Conservation (phyloP, 2,888 invertebrate genomes). For the Cryptocephalus primarius region DNA sequence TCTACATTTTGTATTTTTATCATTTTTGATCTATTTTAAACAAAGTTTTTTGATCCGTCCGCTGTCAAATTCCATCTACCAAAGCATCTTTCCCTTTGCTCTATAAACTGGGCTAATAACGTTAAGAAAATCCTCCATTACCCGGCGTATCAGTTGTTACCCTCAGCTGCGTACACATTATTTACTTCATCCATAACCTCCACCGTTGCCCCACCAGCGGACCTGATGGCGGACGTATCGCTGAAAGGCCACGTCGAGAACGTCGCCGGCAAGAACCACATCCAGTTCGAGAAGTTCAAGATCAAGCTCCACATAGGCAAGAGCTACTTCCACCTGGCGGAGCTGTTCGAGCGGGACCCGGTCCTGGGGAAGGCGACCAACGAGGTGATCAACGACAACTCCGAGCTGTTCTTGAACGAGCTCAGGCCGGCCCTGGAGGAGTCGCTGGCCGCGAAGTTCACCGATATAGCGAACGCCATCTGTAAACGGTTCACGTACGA, state of each 20-base stretch:
- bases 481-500: slow-evolving; percentile 57
- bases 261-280: slow-evolving; percentile 46
- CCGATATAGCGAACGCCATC: slow-evolving; percentile 59
- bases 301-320: slow-evolving; percentile 49
- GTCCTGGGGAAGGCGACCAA: slow-evolving; percentile 53
- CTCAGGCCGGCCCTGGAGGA: slow-evolving; percentile 54
- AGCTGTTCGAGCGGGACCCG: slow-evolving; percentile 51
- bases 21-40: no score
- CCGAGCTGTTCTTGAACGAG: slow-evolving; percentile 54
- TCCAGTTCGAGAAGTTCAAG: slow-evolving; percentile 53
- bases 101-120: no score
- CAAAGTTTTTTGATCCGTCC: no score
- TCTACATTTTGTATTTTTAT: no score
- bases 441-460: slow-evolving; percentile 53
- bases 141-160: no score
- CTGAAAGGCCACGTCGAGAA: slow-evolving; percentile 50
- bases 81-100: no score
- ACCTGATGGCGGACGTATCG: slow-evolving; percentile 53
- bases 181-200: no score
- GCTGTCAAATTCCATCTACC: no score
- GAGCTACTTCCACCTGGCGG: slow-evolving; percentile 49
- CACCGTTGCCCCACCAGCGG: slow-evolving; percentile 39
- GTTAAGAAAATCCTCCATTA: no score
- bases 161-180: no score
- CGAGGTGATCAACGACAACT: slow-evolving; percentile 56